Base-by-base conservation (phyloP, 2,113 vertebrate genomes). In the Clinocottus analis region DNA sequence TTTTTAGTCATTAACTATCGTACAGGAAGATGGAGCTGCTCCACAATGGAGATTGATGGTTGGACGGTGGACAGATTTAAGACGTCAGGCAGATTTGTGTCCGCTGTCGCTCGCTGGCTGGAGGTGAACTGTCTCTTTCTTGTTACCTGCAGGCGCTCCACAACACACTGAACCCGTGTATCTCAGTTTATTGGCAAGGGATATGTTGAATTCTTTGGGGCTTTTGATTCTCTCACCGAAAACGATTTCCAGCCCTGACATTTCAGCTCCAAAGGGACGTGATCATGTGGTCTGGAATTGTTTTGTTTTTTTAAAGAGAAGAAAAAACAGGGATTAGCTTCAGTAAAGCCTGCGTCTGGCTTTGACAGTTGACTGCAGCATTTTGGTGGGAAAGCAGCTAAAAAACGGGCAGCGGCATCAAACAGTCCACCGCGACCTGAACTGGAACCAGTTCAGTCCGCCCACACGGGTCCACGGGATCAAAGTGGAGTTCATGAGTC, bases 241-340 rank as follows among this genome's bases (percentile, higher is more conserved):
- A 2, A 21, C 43, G n/a, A 35, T 29, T 56, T 77, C 7, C 56
- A 62, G 72, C 25, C 19, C 62, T 56, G 33, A n/a, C 61, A 23
- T 27, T 78, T 71, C 71, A 23, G 64, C 80, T 76, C 47, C 43
- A 49, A 29, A 66, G 64, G 64, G 77, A 65, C 41, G 25, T 39
- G 43, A 74, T 81, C 71, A 60, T 19, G 45, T 25, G 19, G 61
- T 33, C 71, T 72, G 84, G 79, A 75, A 65, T 61, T 56, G 78
- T 80, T 80, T 77, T n/a, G n/a, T n/a, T n/a, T n/a, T n/a, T n/a
- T n/a, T n/a, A n/a, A n/a, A 71, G 37, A 77, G 13, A 41, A 37
- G 7, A 21, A 49, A 4, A 67, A 81, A 78, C 60, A 29, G 60
- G 70, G 85, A 87, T 87, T 84, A 81, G 37, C 74, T 21, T 29